These are phyloP conservation scores for Triops cancriformis DNA, from an alignment of 1,140 invertebrate species.

Conservation along the genomic window DNA sequence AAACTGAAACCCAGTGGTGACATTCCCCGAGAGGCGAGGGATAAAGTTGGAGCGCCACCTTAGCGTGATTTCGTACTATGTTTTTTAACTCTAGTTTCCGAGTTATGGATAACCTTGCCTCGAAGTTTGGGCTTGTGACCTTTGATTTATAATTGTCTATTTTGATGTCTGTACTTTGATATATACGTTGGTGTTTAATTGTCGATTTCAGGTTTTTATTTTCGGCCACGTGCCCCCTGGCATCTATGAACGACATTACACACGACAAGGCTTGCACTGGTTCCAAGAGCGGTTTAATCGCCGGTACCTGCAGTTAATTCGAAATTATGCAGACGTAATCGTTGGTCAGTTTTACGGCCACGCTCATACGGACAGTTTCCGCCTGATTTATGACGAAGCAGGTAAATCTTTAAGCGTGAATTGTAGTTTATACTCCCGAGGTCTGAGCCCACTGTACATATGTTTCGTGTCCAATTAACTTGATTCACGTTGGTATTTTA, in stretches of 20 bases:
- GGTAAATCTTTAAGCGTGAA: not conserved
- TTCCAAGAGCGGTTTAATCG: slow-evolving; percentile 33
- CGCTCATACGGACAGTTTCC: slow-evolving; percentile 80
- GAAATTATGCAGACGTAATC: slow-evolving; percentile 65
- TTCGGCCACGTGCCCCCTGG: slow-evolving; percentile 83
- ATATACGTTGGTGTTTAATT: no score
- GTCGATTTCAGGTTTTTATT: slow-evolving; percentile 65
- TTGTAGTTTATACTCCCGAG: no score
- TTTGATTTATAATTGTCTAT: slow-evolving; percentile 11
- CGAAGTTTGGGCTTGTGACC: no score
- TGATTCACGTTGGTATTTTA: not conserved
- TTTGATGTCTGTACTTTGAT: no score
- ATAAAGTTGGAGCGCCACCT: no score
- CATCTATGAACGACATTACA: slow-evolving; percentile 65
- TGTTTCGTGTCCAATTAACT: not conserved
- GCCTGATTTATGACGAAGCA: slow-evolving; percentile 35
- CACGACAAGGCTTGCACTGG: slow-evolving; percentile 36
- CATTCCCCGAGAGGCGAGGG: no score
- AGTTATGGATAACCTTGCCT: no score
- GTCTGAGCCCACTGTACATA: not conserved
- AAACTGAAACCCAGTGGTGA: no score
- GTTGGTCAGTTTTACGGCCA: slow-evolving; percentile 88
- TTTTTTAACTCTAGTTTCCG: no score
- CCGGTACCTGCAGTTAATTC: slow-evolving; percentile 58
- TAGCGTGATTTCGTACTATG: no score